Conservation (phyloP, 2,113 vertebrate species). For the Theropithecus gelada region DNA sequence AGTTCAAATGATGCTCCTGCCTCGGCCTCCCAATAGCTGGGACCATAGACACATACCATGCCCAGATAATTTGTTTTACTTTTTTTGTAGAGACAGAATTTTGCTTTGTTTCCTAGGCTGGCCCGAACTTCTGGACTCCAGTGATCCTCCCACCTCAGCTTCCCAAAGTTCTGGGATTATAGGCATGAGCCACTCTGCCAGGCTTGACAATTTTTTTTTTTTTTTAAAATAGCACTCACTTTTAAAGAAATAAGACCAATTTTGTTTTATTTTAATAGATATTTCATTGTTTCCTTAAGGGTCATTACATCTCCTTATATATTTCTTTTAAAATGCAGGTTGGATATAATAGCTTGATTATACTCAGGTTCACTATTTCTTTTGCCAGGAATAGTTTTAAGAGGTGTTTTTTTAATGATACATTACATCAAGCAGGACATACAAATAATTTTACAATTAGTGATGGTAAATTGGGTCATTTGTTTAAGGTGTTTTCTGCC, state of each 20-base stretch:
- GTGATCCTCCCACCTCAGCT: too few relatives aligned
- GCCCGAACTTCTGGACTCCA: too few relatives aligned
- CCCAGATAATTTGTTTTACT: too few relatives aligned
- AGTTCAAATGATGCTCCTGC: too few relatives aligned
- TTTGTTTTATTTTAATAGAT: background rate
- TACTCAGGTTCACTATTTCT: background rate
- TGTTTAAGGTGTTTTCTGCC: background rate
- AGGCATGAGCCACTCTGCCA: too few relatives aligned
- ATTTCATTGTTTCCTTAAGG: background rate
- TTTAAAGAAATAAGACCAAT: background rate
- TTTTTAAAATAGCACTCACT: background rate
- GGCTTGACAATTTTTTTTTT: too few relatives aligned
- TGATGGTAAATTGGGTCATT: background rate
- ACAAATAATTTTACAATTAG: constrained; percentile 16
- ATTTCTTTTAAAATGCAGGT: background rate
- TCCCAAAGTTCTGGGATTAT: too few relatives aligned
- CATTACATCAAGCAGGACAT: background rate
- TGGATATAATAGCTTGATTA: background rate
- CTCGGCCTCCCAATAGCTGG: too few relatives aligned
- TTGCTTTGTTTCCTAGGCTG: too few relatives aligned
- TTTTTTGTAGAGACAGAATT: too few relatives aligned
- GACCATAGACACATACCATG: too few relatives aligned
- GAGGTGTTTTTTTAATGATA: background rate
- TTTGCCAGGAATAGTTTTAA: background rate
- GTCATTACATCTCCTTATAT: background rate